Evolutionary conservation across 2,113 vertebrate species (phyloP), one percentile per base, ranked within the genome.

Genomic region (Excalfactoria chinensis): DNA sequence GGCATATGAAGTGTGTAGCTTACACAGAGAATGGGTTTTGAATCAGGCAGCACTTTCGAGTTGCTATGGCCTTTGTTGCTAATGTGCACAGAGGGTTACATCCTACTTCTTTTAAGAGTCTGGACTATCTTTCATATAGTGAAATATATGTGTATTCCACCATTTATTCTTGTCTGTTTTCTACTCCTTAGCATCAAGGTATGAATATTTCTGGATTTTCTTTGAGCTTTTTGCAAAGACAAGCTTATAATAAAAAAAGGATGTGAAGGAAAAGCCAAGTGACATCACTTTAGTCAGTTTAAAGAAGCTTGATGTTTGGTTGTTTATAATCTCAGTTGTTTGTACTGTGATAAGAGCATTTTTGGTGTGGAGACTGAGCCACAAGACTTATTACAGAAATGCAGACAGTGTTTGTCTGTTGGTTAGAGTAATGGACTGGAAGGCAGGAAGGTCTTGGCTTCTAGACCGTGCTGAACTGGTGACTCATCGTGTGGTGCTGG

Each of bases 271-370:
- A 60, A 94, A 95, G 84, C 76, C 90, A 87, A 85, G 90, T 95
- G 89, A 95, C 96, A 95, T 97, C 93, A 94, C 93, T 84, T 82
- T n/a, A 79, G 89, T 86, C 71, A 66, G 48, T 68, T 80, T 69
- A 88, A 97, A 97, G 97, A 97, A 97, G 88, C 94, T 89, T 55
- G 73, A 86, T 95, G 70, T 95, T 91, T 93, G 79, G 74, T 63
- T 98, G 97, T 97, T 98, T 98, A 96, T 87, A 81, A 69, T 94
- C 83, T 89, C 94, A 89, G 66, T 93, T 97, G 96, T 97, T 97
- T 97, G 95, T 85, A 70, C 56, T 97, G 34, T 84, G 96, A 97
- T 97, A 98, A 97, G 96, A 82, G 75, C 53, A 77, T 97, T 97
- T 96, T 96, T 95, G 94, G 84, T 93, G 55, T 88, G 41, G 77